Conservation (phyloP, 2,888 invertebrate species). For the Polydrusus cervinus region DNA sequence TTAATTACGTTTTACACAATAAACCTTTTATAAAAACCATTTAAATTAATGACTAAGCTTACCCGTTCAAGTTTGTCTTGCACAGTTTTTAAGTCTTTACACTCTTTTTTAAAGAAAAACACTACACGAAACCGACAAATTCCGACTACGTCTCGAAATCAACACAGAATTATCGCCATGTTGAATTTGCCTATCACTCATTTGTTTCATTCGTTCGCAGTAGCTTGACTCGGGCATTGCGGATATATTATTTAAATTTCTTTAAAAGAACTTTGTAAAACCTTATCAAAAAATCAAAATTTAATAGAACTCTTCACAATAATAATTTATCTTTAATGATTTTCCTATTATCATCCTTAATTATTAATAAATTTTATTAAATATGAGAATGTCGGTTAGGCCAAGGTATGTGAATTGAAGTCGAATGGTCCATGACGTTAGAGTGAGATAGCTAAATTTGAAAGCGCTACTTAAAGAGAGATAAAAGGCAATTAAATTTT, state of each 20-base stretch:
- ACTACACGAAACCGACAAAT: conserved; percentile 37
- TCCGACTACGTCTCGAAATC: conserved; percentile 53
- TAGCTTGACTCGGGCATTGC: conserved; percentile 20
- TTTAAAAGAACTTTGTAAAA: neutral
- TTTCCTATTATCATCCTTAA: neutral
- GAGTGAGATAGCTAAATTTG: conserved; percentile 24
- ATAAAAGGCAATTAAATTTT: neutral
- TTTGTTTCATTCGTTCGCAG: conserved; percentile 26
- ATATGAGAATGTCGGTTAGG: neutral
- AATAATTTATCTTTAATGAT: conserved; percentile 1
- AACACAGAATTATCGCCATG: conserved; percentile 61
- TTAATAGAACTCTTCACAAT: neutral
- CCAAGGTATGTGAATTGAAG: conserved; percentile 23
- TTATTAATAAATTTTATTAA: neutral
- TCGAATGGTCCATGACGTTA: conserved; percentile 12
- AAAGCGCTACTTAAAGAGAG: conserved; percentile 18
- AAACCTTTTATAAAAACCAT: neutral
- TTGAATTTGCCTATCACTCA: conserved; percentile 55
- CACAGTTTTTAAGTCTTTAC: conserved; percentile 5
- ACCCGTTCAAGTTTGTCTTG: neutral
- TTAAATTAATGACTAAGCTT: neutral
- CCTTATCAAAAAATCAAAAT: neutral
- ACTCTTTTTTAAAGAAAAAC: conserved; percentile 19
- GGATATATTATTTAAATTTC: neutral
- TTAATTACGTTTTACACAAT: neutral